A percentile compares a stretch with the other conserved stretches of the same genome.
These are phyloP conservation scores for Acrossocheilus wenchowensis DNA, from an alignment of 2,797 vertebrate genomes.

Conservation along the genomic window DNA sequence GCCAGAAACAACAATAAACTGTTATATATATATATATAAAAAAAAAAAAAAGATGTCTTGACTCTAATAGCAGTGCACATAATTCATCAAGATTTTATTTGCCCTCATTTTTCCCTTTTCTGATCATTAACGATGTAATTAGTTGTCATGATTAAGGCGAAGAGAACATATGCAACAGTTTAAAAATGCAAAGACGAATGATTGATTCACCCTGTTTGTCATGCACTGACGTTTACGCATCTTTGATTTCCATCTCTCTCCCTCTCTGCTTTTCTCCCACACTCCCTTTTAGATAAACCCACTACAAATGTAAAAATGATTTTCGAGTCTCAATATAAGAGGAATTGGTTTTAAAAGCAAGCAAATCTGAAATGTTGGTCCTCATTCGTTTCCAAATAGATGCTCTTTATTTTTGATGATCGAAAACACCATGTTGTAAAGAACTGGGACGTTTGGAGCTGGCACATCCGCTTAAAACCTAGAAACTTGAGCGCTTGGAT, in stretches of 20 bases:
- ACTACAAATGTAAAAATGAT: constrained; percentile 8
- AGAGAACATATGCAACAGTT: constrained; percentile 58
- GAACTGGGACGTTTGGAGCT: background rate
- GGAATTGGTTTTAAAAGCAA: background rate
- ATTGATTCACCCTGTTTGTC: constrained; percentile 53
- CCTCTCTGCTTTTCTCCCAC: constrained; percentile 13
- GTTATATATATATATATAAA: no score
- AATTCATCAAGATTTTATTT: constrained; percentile 43
- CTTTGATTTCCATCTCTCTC: constrained; percentile 30
- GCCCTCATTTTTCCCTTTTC: constrained; percentile 43
- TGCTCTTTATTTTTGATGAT: background rate
- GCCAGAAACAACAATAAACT: constrained; percentile 14
- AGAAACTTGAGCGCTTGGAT: constrained; percentile 5
- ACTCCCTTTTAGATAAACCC: constrained; percentile 11
- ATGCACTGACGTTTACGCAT: constrained; percentile 43
- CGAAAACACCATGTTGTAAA: background rate
- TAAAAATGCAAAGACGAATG: constrained; percentile 53
- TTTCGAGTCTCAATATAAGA: background rate
- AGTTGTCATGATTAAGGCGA: constrained; percentile 53
- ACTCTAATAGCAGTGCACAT: background rate
- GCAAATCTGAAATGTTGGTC: background rate
- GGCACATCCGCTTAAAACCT: background rate
- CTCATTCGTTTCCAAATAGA: background rate
- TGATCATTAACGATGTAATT: constrained; percentile 55
- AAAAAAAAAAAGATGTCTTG: background rate